Conservation (phyloP, 2,888 invertebrate genomes). For the Diaphora mendica region DNA sequence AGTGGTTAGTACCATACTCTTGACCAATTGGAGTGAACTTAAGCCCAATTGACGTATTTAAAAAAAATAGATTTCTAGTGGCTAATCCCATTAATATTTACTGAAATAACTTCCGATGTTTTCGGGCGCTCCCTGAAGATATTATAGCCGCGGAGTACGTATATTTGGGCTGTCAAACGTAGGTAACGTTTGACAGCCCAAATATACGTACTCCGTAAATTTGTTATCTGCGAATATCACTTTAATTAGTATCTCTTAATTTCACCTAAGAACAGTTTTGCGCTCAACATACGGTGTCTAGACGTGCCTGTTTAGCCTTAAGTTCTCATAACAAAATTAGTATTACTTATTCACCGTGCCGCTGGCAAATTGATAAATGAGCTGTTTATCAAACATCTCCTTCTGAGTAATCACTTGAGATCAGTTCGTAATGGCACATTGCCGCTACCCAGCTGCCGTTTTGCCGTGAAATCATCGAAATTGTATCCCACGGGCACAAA, state of each 20-base stretch:
- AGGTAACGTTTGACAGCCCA: too few relatives aligned
- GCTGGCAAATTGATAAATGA: constrained; percentile 78
- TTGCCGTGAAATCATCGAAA: constrained; percentile 74
- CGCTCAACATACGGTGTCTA: constrained; percentile 40
- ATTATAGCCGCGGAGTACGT: too few relatives aligned
- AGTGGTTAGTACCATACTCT: too few relatives aligned
- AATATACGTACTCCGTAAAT: too few relatives aligned
- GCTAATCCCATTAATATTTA: too few relatives aligned
- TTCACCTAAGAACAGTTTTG: neutral
- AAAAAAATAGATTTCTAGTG: too few relatives aligned
- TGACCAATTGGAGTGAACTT: too few relatives aligned
- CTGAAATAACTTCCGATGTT: too few relatives aligned
- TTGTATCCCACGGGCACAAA: constrained; percentile 75
- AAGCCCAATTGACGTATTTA: too few relatives aligned
- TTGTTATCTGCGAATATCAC: too few relatives aligned
- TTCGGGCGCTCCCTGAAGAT: too few relatives aligned
- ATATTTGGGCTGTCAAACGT: too few relatives aligned
- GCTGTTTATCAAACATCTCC: constrained; percentile 80
- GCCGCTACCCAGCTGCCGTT: constrained; percentile 76
- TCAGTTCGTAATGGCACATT: constrained; percentile 69
- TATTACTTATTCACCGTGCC: constrained; percentile 55
- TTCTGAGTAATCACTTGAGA: constrained; percentile 74
- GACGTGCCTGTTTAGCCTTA: constrained; percentile 34
- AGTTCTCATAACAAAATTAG: constrained; percentile 44
- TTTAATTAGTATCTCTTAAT: neutral